Conservation (phyloP, 2,113 vertebrate species). For the Hyperopisus bebe region DNA sequence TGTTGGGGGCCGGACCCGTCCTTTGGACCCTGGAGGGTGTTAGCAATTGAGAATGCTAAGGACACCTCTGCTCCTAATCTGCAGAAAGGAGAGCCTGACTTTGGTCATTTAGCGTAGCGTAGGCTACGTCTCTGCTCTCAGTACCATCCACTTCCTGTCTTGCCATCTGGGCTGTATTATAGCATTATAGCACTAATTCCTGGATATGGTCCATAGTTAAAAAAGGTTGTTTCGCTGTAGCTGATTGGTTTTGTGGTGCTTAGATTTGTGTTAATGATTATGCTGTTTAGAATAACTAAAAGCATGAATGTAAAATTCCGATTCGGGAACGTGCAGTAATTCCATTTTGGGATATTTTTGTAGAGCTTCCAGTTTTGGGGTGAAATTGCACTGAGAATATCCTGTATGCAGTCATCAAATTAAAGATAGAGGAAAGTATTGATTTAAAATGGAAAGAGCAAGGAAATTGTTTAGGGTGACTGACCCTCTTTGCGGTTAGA, state of each 20-base stretch:
- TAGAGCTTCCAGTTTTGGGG: neutral
- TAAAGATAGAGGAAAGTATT: neutral
- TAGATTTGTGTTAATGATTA: neutral
- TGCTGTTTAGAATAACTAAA: neutral
- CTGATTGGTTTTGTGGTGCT: neutral
- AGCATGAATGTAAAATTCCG: neutral
- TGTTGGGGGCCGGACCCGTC: neutral
- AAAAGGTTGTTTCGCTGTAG: neutral
- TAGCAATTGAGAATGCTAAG: neutral
- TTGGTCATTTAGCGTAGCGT: neutral
- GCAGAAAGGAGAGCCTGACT: neutral
- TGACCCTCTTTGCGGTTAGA: neutral
- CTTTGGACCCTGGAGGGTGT: neutral
- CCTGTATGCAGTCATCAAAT: neutral
- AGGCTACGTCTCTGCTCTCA: neutral
- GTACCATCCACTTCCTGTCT: neutral
- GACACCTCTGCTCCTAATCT: neutral
- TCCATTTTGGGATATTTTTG: neutral
- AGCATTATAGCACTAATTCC: neutral
- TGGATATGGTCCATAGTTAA: neutral
- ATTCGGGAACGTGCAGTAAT: neutral
- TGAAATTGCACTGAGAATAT: neutral
- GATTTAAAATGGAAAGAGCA: neutral
- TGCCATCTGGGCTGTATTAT: neutral
- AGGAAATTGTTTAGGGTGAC: neutral